A percentile compares a stretch with the other conserved stretches of the same genome.
Conservation (phyloP, 2,888 invertebrate species). For the Dryomyza anilis region DNA sequence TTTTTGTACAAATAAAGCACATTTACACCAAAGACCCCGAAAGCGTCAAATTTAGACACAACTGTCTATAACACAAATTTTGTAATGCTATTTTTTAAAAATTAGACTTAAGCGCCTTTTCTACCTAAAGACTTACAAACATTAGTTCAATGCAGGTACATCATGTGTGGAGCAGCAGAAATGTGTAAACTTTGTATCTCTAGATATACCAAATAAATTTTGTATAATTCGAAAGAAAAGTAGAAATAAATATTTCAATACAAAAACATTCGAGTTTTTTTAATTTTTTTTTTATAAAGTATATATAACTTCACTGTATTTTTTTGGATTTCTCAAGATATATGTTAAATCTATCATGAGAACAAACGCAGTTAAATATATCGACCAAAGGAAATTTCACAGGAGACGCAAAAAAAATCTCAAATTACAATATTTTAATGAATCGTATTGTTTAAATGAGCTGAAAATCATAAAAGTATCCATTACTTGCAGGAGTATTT, state of each 20-base stretch:
- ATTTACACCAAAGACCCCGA: too few relatives aligned
- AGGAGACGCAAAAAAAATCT: too few relatives aligned
- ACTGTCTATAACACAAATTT: background rate
- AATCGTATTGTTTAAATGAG: too few relatives aligned
- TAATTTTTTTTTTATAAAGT: conserved; percentile 12
- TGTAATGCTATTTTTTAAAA: background rate
- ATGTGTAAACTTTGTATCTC: conserved; percentile 11
- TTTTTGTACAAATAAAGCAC: background rate
- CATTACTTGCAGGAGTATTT: too few relatives aligned
- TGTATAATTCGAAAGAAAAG: conserved; percentile 17
- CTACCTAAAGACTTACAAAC: background rate
- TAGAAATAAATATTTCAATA: background rate
- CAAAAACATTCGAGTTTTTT: background rate
- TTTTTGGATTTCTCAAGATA: conserved; percentile 22
- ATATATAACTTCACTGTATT: too few relatives aligned
- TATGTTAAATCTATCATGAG: too few relatives aligned
- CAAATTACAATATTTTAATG: too few relatives aligned
- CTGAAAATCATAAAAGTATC: too few relatives aligned
- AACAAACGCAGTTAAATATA: too few relatives aligned
- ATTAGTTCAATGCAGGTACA: too few relatives aligned
- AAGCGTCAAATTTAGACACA: background rate
- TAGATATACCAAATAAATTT: conserved; percentile 25
- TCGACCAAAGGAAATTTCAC: too few relatives aligned
- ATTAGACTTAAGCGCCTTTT: conserved; percentile 5
- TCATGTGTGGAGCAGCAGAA: background rate